Conservation (phyloP, 2,113 vertebrate genomes). For the Pluvialis apricaria region DNA sequence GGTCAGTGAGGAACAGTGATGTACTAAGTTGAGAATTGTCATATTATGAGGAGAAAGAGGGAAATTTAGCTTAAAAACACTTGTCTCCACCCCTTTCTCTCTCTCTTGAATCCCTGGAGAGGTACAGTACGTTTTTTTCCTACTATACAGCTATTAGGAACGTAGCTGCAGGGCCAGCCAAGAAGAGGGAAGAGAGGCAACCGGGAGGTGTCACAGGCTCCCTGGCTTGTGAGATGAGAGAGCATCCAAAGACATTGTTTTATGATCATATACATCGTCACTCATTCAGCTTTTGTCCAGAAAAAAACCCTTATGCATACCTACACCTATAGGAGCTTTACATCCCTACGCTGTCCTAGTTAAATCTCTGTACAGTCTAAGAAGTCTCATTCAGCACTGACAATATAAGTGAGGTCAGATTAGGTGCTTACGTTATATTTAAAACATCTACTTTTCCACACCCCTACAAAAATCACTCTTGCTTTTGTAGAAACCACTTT, state of each 20-base stretch:
- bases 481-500: neutral
- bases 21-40: neutral
- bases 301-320: neutral
- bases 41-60: neutral
- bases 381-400: neutral
- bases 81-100: neutral
- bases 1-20: conserved; percentile 10
- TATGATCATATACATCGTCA: neutral
- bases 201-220: neutral
- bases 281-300: neutral
- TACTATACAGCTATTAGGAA: neutral
- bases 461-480: neutral
- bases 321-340: neutral
- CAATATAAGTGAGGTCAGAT: neutral
- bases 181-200: neutral
- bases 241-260: neutral
- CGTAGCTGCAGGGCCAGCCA: neutral
- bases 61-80: neutral
- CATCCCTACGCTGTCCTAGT: neutral
- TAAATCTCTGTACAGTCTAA: neutral
- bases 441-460: neutral
- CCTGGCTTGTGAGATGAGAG: neutral
- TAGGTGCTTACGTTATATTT: neutral
- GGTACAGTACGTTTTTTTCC: neutral
- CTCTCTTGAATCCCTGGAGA: neutral